Conservation (phyloP, 1,140 invertebrate genomes). For the Dreissena rostriformis region DNA sequence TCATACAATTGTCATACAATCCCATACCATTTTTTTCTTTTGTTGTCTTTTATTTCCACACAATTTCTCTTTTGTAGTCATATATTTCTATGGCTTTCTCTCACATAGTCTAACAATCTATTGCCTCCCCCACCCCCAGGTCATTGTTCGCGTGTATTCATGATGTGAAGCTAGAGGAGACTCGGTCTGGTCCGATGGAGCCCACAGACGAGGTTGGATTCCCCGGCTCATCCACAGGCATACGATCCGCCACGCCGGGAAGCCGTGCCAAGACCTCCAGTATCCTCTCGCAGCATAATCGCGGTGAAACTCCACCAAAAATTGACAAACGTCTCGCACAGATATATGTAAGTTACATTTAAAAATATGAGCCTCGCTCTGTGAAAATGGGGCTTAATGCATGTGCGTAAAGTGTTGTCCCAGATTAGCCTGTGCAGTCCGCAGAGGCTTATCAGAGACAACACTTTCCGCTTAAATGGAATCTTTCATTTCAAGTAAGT, state of each 20-base stretch:
- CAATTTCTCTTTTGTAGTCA: too few relatives aligned
- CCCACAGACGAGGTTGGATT: slow-evolving; percentile 67
- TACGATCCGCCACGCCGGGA: slow-evolving; percentile 58
- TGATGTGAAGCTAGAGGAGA: slow-evolving; percentile 78
- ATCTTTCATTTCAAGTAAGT: too few relatives aligned
- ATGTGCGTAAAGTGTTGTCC: too few relatives aligned
- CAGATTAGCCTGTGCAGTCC: too few relatives aligned
- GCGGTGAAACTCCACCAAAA: slow-evolving; percentile 71
- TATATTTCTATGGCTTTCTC: too few relatives aligned
- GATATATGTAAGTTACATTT: slow-evolving; percentile 72
- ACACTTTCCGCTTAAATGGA: too few relatives aligned
- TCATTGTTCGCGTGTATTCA: slow-evolving; percentile 77
- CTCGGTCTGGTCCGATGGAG: slow-evolving; percentile 57
- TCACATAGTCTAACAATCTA: not conserved
- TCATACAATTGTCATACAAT: too few relatives aligned
- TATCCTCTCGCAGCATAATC: slow-evolving; percentile 61
- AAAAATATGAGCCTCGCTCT: not conserved
- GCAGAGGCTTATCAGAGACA: too few relatives aligned
- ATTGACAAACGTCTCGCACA: slow-evolving; percentile 78
- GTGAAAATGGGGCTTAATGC: too few relatives aligned
- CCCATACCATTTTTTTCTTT: too few relatives aligned
- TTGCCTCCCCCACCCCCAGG: slow-evolving; percentile 57
- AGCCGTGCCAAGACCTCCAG: slow-evolving; percentile 62
- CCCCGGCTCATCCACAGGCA: slow-evolving; percentile 48
- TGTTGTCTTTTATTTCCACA: too few relatives aligned